These are phyloP conservation scores for Protonibea diacanthus DNA, from an alignment of 2,797 vertebrate species.

Conservation along the genomic window DNA sequence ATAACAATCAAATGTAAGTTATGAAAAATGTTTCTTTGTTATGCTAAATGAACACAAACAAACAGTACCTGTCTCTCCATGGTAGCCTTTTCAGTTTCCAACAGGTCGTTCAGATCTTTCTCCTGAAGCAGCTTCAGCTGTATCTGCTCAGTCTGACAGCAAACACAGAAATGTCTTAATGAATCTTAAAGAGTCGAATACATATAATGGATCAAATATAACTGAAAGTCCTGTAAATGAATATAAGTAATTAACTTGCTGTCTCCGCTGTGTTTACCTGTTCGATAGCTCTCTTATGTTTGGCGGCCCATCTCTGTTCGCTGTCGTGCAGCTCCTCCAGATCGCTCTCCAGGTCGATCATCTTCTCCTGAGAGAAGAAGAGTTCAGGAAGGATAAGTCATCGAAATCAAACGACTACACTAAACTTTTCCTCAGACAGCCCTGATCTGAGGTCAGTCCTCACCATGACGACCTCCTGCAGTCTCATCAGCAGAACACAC, in stretches of 20 bases:
- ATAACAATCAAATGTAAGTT: neutral
- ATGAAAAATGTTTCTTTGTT: neutral
- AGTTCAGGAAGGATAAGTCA: neutral
- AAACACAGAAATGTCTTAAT: conserved; percentile 1
- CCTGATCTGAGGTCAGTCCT: conserved; percentile 37
- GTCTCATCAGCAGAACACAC: conserved; percentile 16
- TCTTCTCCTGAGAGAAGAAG: conserved; percentile 77
- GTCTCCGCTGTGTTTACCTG: conserved; percentile 72
- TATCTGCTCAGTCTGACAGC: conserved; percentile 81
- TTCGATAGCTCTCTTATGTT: conserved; percentile 84
- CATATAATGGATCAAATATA: neutral
- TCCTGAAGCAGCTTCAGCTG: conserved; percentile 86
- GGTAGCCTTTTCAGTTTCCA: conserved; percentile 80
- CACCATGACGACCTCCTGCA: neutral
- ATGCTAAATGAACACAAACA: neutral
- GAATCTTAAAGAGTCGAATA: neutral
- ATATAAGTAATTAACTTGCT: neutral
- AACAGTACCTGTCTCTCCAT: conserved; percentile 85
- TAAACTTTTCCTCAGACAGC: neutral
- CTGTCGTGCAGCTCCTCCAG: conserved; percentile 86
- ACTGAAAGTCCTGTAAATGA: no score
- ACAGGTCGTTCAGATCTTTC: conserved; percentile 82
- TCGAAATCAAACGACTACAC: neutral
- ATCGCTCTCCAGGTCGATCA: conserved; percentile 84
- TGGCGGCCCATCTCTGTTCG: conserved; percentile 82